Percentiles rank a stretch among this genome's conserved stretches.
phyloP scores from a whole-genome alignment of 1,140 invertebrate species.

The Vollenhovia emeryi region DNA sequence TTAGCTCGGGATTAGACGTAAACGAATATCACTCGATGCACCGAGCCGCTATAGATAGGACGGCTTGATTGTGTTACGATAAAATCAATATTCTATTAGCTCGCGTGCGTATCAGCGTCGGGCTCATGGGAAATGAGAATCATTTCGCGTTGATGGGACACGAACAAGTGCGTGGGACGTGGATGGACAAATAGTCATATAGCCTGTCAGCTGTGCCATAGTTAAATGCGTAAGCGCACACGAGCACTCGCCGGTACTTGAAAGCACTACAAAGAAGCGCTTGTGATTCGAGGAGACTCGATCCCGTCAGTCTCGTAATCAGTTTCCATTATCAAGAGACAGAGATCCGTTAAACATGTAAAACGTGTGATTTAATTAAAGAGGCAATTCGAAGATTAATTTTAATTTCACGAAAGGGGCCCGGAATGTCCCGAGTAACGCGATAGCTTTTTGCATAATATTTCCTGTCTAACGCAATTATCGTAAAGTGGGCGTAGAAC shows the following conservation, averaged over 20 bases:
- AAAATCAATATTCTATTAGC: slow-evolving; percentile 59
- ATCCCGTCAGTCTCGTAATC: background rate
- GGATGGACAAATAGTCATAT: slow-evolving; percentile 39
- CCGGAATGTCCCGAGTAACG: background rate
- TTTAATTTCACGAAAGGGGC: background rate
- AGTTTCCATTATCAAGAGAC: background rate
- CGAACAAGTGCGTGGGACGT: slow-evolving; percentile 17
- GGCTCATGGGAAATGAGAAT: slow-evolving; percentile 36
- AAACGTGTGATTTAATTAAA: background rate
- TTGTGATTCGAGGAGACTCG: slow-evolving; percentile 25
- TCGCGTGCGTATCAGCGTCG: slow-evolving; percentile 12
- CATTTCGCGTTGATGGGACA: slow-evolving; percentile 20
- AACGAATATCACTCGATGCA: slow-evolving; percentile 20
- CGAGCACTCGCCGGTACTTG: background rate
- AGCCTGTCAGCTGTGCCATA: slow-evolving; percentile 13
- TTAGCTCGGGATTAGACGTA: slow-evolving; percentile 32
- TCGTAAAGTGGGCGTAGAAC: background rate
- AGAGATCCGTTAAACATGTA: background rate
- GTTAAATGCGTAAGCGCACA: slow-evolving; percentile 2
- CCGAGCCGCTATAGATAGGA: background rate
- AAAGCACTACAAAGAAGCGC: slow-evolving; percentile 31
- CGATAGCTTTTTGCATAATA: background rate
- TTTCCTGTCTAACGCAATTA: slow-evolving; percentile 10
- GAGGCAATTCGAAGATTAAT: background rate
- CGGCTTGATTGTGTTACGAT: slow-evolving; percentile 35